phyloP scores from a whole-genome alignment of 2,113 vertebrate species.

The Macrotis lagotis region DNA sequence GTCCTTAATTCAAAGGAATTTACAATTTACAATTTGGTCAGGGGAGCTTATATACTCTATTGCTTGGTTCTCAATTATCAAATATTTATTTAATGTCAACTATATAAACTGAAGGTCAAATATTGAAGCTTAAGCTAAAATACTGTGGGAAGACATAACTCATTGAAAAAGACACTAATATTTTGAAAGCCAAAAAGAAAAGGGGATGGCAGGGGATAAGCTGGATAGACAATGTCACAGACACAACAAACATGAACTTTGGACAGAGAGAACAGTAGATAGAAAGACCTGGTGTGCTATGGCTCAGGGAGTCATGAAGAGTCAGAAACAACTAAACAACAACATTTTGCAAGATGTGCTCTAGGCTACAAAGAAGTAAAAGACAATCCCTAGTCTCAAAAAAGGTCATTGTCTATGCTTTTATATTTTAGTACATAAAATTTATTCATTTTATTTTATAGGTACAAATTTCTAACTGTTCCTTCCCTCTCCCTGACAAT shows the following conservation, averaged over 20 bases:
- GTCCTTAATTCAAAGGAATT: background rate
- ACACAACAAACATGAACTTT: background rate
- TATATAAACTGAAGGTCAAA: too few species aligned
- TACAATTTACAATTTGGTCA: background rate
- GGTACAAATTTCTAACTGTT: background rate
- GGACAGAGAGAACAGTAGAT: background rate
- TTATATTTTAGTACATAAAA: background rate
- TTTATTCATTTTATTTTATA: background rate
- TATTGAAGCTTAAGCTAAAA: background rate
- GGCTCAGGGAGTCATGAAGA: background rate
- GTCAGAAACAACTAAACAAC: background rate
- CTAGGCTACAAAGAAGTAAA: background rate
- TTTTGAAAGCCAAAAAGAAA: background rate
- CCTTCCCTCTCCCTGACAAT: background rate
- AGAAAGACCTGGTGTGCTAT: background rate
- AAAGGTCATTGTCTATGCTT: background rate
- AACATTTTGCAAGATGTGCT: background rate
- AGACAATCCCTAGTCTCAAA: background rate
- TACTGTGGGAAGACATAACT: background rate
- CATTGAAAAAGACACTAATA: background rate
- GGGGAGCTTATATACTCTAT: background rate
- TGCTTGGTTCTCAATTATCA: background rate
- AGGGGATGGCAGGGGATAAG: background rate
- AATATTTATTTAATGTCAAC: background rate
- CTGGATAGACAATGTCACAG: background rate